Conservation (phyloP, 2,113 vertebrate species). For the Aegotheles bennettii region DNA sequence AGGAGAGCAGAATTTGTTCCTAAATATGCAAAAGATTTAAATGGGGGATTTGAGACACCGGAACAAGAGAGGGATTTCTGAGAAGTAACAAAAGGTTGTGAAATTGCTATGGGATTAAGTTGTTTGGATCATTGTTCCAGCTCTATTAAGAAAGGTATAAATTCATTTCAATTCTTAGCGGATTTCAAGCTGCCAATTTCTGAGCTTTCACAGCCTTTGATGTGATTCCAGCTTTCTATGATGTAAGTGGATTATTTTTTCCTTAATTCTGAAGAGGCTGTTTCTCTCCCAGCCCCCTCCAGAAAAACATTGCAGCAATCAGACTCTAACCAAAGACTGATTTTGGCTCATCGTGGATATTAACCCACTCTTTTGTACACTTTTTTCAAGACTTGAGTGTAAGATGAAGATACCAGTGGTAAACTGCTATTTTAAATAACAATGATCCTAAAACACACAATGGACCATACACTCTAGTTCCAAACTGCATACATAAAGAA, state of each 20-base stretch:
- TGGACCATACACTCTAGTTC: neutral
- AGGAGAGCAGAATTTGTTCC: neutral
- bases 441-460: neutral
- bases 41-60: neutral
- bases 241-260: constrained; percentile 66
- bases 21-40: constrained; percentile 9
- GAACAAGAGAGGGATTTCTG: neutral
- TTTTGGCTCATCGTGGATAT: neutral
- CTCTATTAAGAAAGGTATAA: constrained; percentile 58
- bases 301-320: neutral
- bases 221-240: constrained; percentile 63
- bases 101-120: constrained; percentile 52
- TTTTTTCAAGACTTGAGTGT: neutral
- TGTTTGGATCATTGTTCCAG: constrained; percentile 50
- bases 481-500: constrained; percentile 34
- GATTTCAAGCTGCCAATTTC: constrained; percentile 63
- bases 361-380: neutral
- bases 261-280: constrained; percentile 10
- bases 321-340: neutral
- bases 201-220: constrained; percentile 59
- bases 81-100: constrained; percentile 46
- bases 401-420: neutral
- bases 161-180: constrained; percentile 62
- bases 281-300: neutral
- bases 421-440: constrained; percentile 34